Evolutionary conservation across 2,797 vertebrate genomes (phyloP), one percentile per base, ranked within the genome.

Genomic region (Tamandua tetradactyla): DNA sequence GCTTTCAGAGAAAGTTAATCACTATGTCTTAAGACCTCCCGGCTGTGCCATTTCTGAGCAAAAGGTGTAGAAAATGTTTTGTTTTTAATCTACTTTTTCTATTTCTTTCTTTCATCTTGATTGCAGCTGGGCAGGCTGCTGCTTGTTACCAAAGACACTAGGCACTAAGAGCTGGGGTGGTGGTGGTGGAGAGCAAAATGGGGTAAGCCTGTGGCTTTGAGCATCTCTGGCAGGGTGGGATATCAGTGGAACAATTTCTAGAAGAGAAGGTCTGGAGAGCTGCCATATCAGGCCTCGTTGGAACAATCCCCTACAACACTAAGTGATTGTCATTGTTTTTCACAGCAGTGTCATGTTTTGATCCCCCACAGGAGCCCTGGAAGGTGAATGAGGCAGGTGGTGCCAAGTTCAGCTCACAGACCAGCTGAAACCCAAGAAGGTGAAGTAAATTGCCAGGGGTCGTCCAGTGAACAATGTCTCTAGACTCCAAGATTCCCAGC

Each of bases 1-100:
- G 83, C 64, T 97, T 91, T 83, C 0, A 0, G n/a, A 64, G 97
- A 94, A 96, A 96, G 74, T 93, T 89, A 96, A 91, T 96, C 97
- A 66, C 92, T 7, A 5, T 35, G 64, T 93, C 93, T 87, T 82
- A 52, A 32, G n/a, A 44, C 82, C 64, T 94, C 86, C 88, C 40
- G 30, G 17, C 69, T 89, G 35, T 9, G 90, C 87, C 44, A 86
- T 94, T 91, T 96, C 30, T 72, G 92, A 95, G 96, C 80, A 40
- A 4, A 61, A 37, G 87, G 30, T 87, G 35, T 0, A 20, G 27
- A 52, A 76, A 0, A 52, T 68, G 72, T 0, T 35, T 32, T 37
- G 42, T 30, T 35, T 25, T 55, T 14, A 0, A 3, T 27, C 4
- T 32, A 47, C 47, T 49, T 30, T 18, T 44, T n/a, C 37, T 42